These are phyloP conservation scores for Sciurus vulgaris DNA, from an alignment of 2,797 vertebrate species.

Conservation along the genomic window DNA sequence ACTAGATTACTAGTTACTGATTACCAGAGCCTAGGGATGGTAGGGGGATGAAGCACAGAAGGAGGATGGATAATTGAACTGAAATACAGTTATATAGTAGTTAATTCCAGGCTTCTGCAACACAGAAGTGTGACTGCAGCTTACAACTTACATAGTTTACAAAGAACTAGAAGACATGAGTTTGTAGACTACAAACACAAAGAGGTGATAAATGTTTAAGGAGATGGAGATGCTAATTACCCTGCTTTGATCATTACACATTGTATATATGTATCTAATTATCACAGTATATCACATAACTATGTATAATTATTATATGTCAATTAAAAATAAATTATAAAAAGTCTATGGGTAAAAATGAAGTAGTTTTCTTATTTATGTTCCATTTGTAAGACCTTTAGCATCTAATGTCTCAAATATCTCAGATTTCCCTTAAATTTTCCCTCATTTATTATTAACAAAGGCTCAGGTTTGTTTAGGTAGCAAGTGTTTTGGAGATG, in stretches of 20 bases:
- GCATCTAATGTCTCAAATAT: not conserved
- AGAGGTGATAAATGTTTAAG: not conserved
- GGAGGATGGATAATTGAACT: not conserved
- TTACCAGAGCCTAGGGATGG: not conserved
- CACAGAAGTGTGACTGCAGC: too few species aligned
- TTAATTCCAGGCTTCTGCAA: not conserved
- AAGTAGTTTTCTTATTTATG: constrained; percentile 10
- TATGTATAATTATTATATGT: not conserved
- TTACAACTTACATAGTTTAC: not conserved
- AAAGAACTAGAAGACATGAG: not conserved
- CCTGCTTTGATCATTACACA: not conserved
- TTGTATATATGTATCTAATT: not conserved
- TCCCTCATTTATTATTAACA: not conserved
- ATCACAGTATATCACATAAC: not conserved
- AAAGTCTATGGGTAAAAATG: not conserved
- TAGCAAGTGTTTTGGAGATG: not conserved
- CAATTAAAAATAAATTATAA: not conserved
- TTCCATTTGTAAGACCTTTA: not conserved
- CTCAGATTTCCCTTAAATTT: not conserved
- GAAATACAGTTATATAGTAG: not conserved
- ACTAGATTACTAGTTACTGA: too few species aligned
- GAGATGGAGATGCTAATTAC: not conserved
- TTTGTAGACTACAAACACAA: not conserved
- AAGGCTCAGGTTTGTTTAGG: not conserved
- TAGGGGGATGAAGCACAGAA: too few species aligned